Evolutionary conservation across 2,888 invertebrate species (phyloP), one percentile per base, ranked within the genome.

Genomic region (Pomacea canaliculata): DNA sequence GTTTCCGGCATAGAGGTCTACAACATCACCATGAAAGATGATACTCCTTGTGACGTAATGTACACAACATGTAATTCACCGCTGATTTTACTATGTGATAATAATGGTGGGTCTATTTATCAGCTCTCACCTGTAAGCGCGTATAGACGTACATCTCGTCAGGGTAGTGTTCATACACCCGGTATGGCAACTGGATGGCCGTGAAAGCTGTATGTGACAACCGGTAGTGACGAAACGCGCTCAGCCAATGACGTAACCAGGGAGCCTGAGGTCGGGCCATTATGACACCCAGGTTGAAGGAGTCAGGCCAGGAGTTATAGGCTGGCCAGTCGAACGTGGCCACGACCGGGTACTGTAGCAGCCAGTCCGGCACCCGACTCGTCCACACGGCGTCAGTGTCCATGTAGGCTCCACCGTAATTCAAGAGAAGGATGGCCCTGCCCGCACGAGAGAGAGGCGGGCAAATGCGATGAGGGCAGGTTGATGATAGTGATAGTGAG

Each of bases 351-450:
- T 85, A 84, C 37, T 79, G 82, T 12, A 83, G 75, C 56, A 80
- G 66, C 27, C 23, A 37, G 19, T 79, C 69, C 0, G 82, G 77
- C 18, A 86, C 62, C 7, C 81, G 79, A 73, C 83, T 82, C 23
- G 82, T 82, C 83, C 84, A 87, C 23, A 85, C 78, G 51, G 83
- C 84, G 70, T 87, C 87, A 46, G 82, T 82, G 76, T 87, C 87
- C 1, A 83, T 78, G 80, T 86, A 86, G 48, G 85, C 80, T 8
- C 87, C 87, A 60, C 87, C 87, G 70, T 86, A 86, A 46, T 83
- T 80, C 59, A 83, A 80, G 78, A 87, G 81, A 13, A 85, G 67
- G 65, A 85, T 85, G 27, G 83, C 83, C 13, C 87, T 77, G 37
- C 83, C 79, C 0, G 12, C 10, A 16, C 16, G 51, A 56, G 16